Evolutionary conservation across 1,140 invertebrate genomes (phyloP).

Genomic region (Drosophila burlai): DNA sequence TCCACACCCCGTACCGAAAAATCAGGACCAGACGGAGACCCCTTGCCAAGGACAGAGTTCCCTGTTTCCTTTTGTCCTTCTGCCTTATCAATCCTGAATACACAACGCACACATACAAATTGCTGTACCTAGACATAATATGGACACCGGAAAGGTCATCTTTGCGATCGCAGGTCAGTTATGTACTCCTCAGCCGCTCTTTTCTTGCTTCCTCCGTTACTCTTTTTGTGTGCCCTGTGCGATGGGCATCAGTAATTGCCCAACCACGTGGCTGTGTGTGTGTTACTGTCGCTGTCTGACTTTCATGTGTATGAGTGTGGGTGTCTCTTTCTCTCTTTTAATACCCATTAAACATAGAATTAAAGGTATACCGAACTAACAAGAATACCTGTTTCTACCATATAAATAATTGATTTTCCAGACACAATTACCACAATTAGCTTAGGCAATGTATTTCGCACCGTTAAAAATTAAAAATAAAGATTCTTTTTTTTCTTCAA

Average conservation of each 20-base stretch:
- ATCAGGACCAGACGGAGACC: constrained; percentile 29
- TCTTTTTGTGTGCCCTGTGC: constrained; percentile 24
- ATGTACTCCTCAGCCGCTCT: constrained; percentile 19
- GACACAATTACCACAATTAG: not conserved
- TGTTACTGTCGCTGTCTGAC: constrained; percentile 19
- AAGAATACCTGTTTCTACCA: not conserved
- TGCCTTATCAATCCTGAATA: constrained; percentile 42
- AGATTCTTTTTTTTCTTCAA: too few species aligned
- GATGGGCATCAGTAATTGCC: constrained; percentile 39
- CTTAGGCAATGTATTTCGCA: not conserved
- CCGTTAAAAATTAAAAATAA: not conserved
- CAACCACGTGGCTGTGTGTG: constrained; percentile 26
- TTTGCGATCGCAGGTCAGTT: constrained; percentile 57
- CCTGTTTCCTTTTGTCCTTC: constrained; percentile 25
- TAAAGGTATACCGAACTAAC: not conserved
- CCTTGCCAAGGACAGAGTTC: constrained; percentile 17
- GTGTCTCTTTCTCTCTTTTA: constrained; percentile 21
- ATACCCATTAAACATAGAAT: too few species aligned
- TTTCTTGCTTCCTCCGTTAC: not conserved
- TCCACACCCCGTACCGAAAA: constrained; percentile 13
- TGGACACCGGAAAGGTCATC: constrained; percentile 30
- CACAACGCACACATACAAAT: constrained; percentile 16
- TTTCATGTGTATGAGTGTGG: constrained; percentile 12
- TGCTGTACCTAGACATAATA: not conserved
- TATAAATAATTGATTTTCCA: not conserved